A percentile compares a stretch with the other conserved stretches of the same genome.
Conservation (phyloP, 2,888 invertebrate species). For the Dynastes maya region DNA sequence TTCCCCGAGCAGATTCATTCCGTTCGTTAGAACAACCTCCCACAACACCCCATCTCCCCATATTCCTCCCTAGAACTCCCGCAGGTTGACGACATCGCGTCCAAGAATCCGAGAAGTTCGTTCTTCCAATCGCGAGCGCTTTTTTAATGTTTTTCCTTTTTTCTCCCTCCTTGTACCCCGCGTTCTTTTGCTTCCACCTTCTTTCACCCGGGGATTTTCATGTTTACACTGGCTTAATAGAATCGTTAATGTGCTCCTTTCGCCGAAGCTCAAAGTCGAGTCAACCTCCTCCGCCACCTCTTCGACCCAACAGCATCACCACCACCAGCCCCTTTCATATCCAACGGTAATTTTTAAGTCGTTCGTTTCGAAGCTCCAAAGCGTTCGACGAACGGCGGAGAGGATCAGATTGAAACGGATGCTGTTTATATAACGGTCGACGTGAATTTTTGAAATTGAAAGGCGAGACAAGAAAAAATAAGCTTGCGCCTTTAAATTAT, state of each 20-base stretch:
- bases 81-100: slow-evolving; percentile 12
- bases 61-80: background rate
- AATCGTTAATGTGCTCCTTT: slow-evolving; percentile 50
- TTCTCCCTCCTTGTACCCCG: background rate
- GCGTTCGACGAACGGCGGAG: background rate
- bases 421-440: background rate
- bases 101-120: slow-evolving; percentile 16
- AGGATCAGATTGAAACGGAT: slow-evolving; percentile 3
- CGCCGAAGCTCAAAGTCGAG: slow-evolving; percentile 10
- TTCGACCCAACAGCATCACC: background rate
- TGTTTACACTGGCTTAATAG: slow-evolving; percentile 52
- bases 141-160: slow-evolving; percentile 41
- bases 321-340: background rate
- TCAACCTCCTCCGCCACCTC: background rate
- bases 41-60: background rate
- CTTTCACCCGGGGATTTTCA: slow-evolving; percentile 46
- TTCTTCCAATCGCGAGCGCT: slow-evolving; percentile 36
- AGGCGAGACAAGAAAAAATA: no score
- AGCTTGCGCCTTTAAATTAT: no score
- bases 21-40: background rate
- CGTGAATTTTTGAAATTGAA: background rate
- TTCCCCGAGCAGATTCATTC: background rate
- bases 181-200: slow-evolving; percentile 25
- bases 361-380: slow-evolving; percentile 2
- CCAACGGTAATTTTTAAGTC: slow-evolving; percentile 17